Base-by-base conservation (phyloP, 2,888 invertebrate genomes). In the Leptinotarsa peninsularis region DNA sequence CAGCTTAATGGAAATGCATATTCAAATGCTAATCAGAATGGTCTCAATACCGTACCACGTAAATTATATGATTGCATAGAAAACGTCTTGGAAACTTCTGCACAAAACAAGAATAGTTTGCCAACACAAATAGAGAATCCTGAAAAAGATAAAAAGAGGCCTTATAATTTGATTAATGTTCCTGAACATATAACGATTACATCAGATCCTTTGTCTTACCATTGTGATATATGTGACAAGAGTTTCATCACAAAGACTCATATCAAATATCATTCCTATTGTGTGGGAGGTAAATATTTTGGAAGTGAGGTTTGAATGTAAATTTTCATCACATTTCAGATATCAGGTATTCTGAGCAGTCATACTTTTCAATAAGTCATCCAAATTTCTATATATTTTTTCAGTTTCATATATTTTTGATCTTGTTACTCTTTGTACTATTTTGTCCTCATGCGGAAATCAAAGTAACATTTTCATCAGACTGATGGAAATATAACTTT, bases 181-280 rank as follows among this genome's bases (percentile, higher is more conserved):
- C 87, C 87, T 17, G 83, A 79, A 78, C 86, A 87, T 81, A 84
- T 87, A 70, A 81, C 71, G n/a, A 73, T 86, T 13, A 79, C 87
- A 71, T 79, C 87, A 91, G 89, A 86, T 69, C 91, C 90, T 79
- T 89, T 90, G 49, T 89, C 86, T 79, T 94, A 92, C 85, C 88
- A 90, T 68, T 95, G 95, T 83, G 92, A 90, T 13, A 88, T 93
- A 27, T 95, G 95, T 83, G 89, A 91, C 63, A 94, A 93, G 86
- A 90, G 89, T 75, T 95, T 95, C 82, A 90, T 90, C 75, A 93
- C 94, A 67, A 91, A 92, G n/a, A 91, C 91, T 18, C 92, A 93
- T 80, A 90, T 92, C 58, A 91, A 91, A 49, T 93, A 93, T 83
- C 93, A 93, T 86, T 89, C 90, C 2, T 91, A 91, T 83, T 93